Evolutionary conservation across 2,888 invertebrate species (phyloP).

Genomic region (Eurytoma adleriae): DNA sequence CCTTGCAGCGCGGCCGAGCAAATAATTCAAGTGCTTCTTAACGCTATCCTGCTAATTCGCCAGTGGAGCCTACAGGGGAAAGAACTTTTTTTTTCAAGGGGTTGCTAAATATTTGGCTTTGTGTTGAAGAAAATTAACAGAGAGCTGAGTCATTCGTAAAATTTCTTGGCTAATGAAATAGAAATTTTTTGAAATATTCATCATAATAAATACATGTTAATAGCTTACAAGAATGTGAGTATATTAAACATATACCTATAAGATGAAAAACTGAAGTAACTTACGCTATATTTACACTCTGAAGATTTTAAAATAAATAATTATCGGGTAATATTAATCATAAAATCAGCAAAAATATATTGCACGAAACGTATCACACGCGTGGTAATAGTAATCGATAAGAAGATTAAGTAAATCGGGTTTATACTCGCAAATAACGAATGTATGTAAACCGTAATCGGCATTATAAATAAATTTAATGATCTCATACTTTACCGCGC

Average conservation of each 20-base stretch:
- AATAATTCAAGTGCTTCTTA: slow-evolving; percentile 13
- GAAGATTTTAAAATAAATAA: slow-evolving; percentile 22
- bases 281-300: not conserved
- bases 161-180: too few relatives aligned
- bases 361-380: not conserved
- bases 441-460: slow-evolving; percentile 19
- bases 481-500: slow-evolving; percentile 20
- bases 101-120: too few relatives aligned
- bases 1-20: not conserved
- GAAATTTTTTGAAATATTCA: not conserved
- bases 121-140: too few relatives aligned
- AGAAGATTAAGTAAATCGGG: slow-evolving; percentile 24
- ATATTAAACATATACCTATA: not conserved
- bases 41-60: slow-evolving; percentile 12
- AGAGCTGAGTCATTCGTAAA: too few relatives aligned
- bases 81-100: not conserved
- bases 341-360: not conserved
- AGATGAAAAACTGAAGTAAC: not conserved
- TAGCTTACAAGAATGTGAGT: slow-evolving; percentile 17
- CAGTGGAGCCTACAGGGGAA: not conserved
- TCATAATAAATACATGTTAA: slow-evolving; percentile 16
- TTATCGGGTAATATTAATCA: slow-evolving; percentile 7
- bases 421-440: slow-evolving; percentile 12
- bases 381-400: slow-evolving; percentile 18
- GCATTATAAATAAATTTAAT: slow-evolving; percentile 25